These are phyloP conservation scores for Rhynchophorus ferrugineus DNA, from an alignment of 1,140 invertebrate species.

Conservation along the genomic window DNA sequence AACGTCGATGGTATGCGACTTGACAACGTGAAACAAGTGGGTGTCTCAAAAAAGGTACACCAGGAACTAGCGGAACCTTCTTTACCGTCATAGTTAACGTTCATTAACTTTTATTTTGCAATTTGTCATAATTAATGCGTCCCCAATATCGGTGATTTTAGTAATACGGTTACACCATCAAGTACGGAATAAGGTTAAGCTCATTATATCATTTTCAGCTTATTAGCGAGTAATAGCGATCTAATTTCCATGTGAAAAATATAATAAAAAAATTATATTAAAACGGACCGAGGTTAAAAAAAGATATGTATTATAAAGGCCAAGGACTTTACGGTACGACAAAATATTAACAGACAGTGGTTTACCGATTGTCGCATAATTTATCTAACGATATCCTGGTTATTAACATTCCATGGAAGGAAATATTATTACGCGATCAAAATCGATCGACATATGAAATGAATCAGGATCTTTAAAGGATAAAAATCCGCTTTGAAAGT, in stretches of 20 bases:
- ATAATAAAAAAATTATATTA: not conserved
- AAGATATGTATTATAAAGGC: too few relatives aligned
- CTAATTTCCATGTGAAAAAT: not conserved
- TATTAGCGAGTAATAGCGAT: not conserved
- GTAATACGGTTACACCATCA: not conserved
- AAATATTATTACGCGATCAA: too few relatives aligned
- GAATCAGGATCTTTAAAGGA: too few relatives aligned
- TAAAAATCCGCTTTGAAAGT: too few relatives aligned
- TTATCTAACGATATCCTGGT: not conserved
- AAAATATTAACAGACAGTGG: not conserved
- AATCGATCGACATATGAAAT: too few relatives aligned
- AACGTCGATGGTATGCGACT: too few relatives aligned
- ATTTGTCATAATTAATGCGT: not conserved
- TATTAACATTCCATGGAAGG: too few relatives aligned
- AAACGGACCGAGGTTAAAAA: not conserved
- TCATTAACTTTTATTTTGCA: not conserved
- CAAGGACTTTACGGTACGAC: not conserved
- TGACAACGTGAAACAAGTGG: too few relatives aligned
- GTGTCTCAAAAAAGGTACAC: too few relatives aligned
- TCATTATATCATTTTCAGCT: not conserved
- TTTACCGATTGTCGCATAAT: not conserved
- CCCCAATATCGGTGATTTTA: not conserved
- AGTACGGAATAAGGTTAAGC: not conserved
- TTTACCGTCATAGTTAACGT: too few relatives aligned
- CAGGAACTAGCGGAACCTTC: too few relatives aligned